Conservation (phyloP, 1,140 invertebrate genomes). For the Eriocheir sinensis region DNA sequence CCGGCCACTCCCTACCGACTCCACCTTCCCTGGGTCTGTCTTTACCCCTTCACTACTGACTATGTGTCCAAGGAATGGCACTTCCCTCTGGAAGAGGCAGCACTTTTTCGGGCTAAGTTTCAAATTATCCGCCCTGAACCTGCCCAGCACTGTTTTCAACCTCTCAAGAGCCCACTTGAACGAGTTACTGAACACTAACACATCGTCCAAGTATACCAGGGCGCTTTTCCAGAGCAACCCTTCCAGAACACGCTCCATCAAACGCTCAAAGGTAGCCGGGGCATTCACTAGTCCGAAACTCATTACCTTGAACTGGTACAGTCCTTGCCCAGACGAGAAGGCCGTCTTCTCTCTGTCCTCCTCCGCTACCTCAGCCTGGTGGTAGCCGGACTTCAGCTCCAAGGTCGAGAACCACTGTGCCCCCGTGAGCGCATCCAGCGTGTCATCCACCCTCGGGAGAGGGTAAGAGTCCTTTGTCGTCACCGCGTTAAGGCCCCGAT, state of each 20-base stretch:
- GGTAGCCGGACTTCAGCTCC: too few species aligned
- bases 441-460: too few species aligned
- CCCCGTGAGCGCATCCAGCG: too few species aligned
- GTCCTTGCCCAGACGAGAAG: neutral
- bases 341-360: neutral
- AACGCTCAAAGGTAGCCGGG: neutral
- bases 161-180: neutral
- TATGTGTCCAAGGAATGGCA: neutral
- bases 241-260: constrained; percentile 2
- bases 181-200: neutral
- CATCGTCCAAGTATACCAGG: neutral
- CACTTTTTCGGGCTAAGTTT: neutral
- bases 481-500: too few species aligned
- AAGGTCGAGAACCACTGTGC: too few species aligned
- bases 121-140: neutral
- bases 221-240: neutral
- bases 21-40: neutral
- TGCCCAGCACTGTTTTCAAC: neutral
- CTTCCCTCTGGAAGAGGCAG: neutral
- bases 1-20: neutral
- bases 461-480: too few species aligned
- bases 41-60: neutral
- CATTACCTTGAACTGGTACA: neutral
- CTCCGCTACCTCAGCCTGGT: too few species aligned
- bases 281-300: neutral